These are phyloP conservation scores for Microtus obscurus DNA, from an alignment of 2,797 vertebrate species.

Conservation along the genomic window DNA sequence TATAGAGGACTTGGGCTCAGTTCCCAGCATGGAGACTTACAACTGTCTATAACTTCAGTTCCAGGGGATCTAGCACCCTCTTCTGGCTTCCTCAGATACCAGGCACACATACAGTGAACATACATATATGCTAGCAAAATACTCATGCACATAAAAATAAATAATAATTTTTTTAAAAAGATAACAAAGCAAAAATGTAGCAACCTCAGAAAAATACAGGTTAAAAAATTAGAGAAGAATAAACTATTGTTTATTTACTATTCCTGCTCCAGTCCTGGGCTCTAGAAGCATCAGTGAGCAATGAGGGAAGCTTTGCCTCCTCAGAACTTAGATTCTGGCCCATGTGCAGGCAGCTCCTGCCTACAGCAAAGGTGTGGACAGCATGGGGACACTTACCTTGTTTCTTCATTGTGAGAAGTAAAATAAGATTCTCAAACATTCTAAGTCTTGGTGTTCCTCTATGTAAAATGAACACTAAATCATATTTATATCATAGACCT, in stretches of 20 bases:
- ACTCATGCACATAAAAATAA: neutral
- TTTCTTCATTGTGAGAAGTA: neutral
- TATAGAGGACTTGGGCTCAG: neutral
- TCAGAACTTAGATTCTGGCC: neutral
- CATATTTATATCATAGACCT: neutral
- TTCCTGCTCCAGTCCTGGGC: neutral
- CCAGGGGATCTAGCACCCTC: neutral
- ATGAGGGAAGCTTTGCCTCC: accelerated
- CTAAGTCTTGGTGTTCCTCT: neutral
- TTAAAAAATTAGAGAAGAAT: neutral
- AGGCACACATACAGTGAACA: neutral
- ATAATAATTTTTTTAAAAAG: neutral
- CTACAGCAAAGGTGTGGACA: accelerated
- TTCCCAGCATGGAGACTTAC: neutral
- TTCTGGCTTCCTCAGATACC: neutral
- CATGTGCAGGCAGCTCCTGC: neutral
- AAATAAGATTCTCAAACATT: neutral
- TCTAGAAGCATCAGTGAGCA: neutral
- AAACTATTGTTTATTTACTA: accelerated
- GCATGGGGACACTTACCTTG: accelerated
- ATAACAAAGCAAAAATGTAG: neutral
- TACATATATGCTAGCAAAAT: neutral
- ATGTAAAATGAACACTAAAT: neutral
- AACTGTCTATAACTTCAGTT: neutral
- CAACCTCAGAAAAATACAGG: neutral